Evolutionary conservation across 2,888 invertebrate species (phyloP), one percentile per base, ranked within the genome.

Genomic region (Drosophila engyochracea): DNA sequence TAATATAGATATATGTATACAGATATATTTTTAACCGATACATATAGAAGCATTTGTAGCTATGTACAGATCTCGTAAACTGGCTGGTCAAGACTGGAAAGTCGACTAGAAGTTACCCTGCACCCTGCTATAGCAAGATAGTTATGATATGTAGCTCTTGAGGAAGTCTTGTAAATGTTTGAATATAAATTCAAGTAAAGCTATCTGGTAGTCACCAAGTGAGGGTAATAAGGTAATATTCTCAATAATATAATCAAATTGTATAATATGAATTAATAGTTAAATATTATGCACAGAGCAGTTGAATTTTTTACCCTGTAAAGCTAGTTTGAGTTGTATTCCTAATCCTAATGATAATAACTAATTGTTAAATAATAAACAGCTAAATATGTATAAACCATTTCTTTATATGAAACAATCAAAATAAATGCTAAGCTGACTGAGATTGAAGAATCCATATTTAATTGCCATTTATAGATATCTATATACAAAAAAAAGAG

Each of bases 1-100:
- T 41, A 39, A 61, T 64, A 70, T 70, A 75, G 12, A 22, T 3
- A 31, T n/a, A n/a, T 22, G 9, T 9, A 60, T 67, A 70, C 75
- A 79, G 39, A 1, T 22, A 5, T 70, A 70, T 80, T 76, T 47
- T 25, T 25, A 54, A 22, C 55, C 30, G 19, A 60, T 63, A 52
- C 44, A 54, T 54, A 54, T 54, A 62, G 44, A 53, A 39, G 1
- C n/a, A 57, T 44, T 44, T 41, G n/a, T 55, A n/a, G 58, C 16
- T 30, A 16, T 31, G 30, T 62, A n/a, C 67, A 60, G 35, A 67
- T 57, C 57, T 49, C 25, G 22, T 39, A 49, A 39, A 0, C n/a
- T 31, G 47, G 31, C 47, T n/a, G 35, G 7, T 19, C n/a, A 16
- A 14, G 19, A 1, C 1, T 14, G 14, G 1, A 4, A 39, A 47